A percentile compares a stretch with the other conserved stretches of the same genome.
These are phyloP conservation scores for Heterochromis multidens DNA, from an alignment of 2,113 vertebrate species.

Conservation along the genomic window DNA sequence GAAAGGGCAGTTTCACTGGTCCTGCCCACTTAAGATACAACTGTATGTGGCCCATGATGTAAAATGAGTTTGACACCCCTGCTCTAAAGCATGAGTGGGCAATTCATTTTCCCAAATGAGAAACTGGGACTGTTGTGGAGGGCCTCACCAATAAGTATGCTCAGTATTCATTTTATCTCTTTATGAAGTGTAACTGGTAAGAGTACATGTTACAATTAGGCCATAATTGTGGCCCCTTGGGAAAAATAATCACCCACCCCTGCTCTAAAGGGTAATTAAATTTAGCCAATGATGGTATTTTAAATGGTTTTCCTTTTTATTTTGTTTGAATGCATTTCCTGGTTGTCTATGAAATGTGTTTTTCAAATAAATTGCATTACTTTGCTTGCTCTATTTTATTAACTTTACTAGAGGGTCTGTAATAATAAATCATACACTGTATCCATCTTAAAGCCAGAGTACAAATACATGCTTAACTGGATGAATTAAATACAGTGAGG, in stretches of 20 bases:
- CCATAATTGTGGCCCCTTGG: background rate
- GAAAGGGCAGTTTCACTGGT: accelerated
- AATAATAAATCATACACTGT: background rate
- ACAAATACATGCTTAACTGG: background rate
- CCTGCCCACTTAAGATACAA: background rate
- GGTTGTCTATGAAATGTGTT: background rate
- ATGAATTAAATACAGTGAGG: too few species aligned
- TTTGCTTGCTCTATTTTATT: background rate
- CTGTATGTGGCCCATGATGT: background rate
- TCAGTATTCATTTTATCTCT: background rate
- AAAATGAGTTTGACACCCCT: background rate
- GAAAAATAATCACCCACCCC: accelerated
- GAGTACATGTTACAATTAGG: background rate
- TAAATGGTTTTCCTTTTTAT: background rate
- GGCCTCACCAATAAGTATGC: background rate
- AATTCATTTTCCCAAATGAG: background rate
- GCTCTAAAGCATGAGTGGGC: background rate
- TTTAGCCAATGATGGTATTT: background rate
- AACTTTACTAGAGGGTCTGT: background rate
- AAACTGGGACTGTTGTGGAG: background rate
- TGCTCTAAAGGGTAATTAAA: background rate
- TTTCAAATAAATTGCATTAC: background rate
- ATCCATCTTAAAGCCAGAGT: background rate
- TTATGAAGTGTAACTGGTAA: background rate
- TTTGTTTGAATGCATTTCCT: background rate